Conservation (phyloP, 2,113 vertebrate species). For the Hippocampus abdominalis region DNA sequence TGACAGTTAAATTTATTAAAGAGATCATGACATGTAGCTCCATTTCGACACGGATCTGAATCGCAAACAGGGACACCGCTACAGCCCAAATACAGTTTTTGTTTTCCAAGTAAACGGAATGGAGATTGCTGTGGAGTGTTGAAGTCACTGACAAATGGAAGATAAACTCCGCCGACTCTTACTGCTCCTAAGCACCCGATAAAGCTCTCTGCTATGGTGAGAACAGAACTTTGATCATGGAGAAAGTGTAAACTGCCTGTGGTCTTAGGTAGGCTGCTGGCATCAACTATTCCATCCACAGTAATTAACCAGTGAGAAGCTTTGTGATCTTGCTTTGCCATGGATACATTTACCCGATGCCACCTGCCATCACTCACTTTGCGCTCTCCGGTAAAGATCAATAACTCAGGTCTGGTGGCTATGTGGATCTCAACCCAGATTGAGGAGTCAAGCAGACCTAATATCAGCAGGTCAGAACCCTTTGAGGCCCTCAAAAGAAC, state of each 20-base stretch:
- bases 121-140: constrained; percentile 63
- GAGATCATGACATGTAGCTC: constrained; percentile 75
- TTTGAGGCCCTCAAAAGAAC: constrained; percentile 74
- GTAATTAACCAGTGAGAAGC: constrained; percentile 76
- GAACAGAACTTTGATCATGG: constrained; percentile 27
- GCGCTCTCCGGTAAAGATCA: constrained; percentile 63
- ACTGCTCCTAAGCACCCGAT: constrained; percentile 83
- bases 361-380: constrained; percentile 78
- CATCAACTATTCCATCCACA: constrained; percentile 72
- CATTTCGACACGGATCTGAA: constrained; percentile 76
- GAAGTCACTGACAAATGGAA: constrained; percentile 73
- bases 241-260: constrained; percentile 78
- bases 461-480: constrained; percentile 70
- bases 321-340: constrained; percentile 56
- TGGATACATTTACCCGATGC: constrained; percentile 77
- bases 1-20: constrained; percentile 79
- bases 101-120: constrained; percentile 60
- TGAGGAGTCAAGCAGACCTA: constrained; percentile 76
- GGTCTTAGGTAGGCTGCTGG: constrained; percentile 59
- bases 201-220: constrained; percentile 80
- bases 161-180: constrained; percentile 76
- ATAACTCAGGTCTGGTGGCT: constrained; percentile 68
- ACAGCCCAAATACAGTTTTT: constrained; percentile 71
- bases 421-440: constrained; percentile 73
- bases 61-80: constrained; percentile 73